Evolutionary conservation across 2,888 invertebrate genomes (phyloP), one percentile per base, ranked within the genome.

Genomic region (Pachydiplax longipennis): DNA sequence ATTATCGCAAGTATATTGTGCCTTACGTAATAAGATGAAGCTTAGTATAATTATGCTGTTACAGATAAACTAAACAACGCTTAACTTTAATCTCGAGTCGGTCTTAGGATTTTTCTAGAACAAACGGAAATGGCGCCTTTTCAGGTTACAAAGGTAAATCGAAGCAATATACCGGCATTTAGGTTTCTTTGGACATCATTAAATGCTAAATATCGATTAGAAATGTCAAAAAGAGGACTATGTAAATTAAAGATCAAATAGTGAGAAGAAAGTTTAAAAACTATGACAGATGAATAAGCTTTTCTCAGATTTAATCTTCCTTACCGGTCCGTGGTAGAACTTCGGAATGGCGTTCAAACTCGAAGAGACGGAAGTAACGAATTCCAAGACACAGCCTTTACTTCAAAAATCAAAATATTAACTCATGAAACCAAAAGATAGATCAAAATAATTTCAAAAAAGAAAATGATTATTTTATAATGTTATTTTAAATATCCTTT

Each of bases 271-370:
- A 94, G 94, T 93, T 93, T 93, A 93, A 93, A 94, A 95, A 94
- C 94, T 94, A 95, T 94, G 94, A 94, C 94, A 94, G 96, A 96
- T 96, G 95, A 95, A 95, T 94, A 95, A 94, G 95, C 96, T 95
- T 96, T 95, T 95, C 95, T 94, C 94, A 94, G 96, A 96, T 96
- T 95, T 94, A 95, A 95, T 95, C 95, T 94, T 94, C 95, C 94
- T 94, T 94, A 94, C 94, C 93, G 93, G 94, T 95, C 95, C 96
- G 96, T 96, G 96, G 96, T 96, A 97, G 96, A 95, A 96, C 97
- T 95, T 96, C 96, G 97, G 96, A 97, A 97, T 97, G 97, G 97
- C 97, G 97, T 97, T 96, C 96, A 53, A 81, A 80, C 44, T 58
- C 61, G 81, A 81, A 58, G 81, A 87, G 91, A 90, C 81, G 90